Evolutionary conservation across 1,140 invertebrate species (phyloP).

Genomic region (Dreissena rostriformis): DNA sequence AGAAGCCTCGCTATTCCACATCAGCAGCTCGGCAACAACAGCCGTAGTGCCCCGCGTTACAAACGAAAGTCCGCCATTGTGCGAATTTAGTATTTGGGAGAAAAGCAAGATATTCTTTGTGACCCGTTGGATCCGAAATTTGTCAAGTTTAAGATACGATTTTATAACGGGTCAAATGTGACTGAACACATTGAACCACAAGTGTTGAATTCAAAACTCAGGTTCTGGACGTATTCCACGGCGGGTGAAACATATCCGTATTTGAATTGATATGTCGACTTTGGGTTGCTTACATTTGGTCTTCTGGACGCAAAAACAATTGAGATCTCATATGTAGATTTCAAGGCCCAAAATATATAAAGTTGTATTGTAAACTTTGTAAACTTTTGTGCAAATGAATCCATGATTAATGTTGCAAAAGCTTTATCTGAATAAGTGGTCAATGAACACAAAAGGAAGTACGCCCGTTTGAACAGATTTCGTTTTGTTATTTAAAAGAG

Average conservation of each 20-base stretch:
- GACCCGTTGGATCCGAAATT: not conserved
- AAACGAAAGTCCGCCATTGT: no score
- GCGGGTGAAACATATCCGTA: constrained; percentile 17
- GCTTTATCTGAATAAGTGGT: not conserved
- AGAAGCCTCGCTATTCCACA: no score
- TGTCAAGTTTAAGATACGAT: not conserved
- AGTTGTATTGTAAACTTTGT: not conserved
- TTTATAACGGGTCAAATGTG: no score
- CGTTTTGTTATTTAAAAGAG: constrained; percentile 31
- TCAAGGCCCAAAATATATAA: not conserved
- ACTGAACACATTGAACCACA: not conserved
- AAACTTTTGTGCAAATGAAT: not conserved
- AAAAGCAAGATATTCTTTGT: not conserved
- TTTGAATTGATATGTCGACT: constrained; percentile 19
- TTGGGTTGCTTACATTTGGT: constrained; percentile 22
- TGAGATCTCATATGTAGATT: not conserved
- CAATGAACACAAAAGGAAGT: not conserved
- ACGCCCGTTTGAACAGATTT: not conserved
- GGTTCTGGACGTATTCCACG: constrained; percentile 33
- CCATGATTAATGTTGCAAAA: not conserved
- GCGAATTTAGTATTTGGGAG: no score
- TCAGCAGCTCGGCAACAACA: no score
- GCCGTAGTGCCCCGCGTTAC: no score
- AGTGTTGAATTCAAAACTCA: constrained; percentile 3
- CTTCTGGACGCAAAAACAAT: constrained; percentile 28